Conservation (phyloP, 2,797 vertebrate genomes). For the Hypotaenidia okinawae region DNA sequence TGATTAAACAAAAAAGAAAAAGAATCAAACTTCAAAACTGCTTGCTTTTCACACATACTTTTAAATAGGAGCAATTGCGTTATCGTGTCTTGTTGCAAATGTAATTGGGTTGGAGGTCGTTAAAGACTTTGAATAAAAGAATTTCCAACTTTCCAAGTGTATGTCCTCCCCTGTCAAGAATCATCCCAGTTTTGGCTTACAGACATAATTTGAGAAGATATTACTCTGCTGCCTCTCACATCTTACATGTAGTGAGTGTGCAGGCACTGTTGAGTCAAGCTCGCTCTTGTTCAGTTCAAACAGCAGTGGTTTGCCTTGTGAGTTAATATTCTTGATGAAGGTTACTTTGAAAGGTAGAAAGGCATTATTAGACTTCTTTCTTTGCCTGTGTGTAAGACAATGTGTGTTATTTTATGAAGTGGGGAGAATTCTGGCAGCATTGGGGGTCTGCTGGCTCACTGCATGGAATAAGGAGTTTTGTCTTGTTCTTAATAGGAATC, state of each 20-base stretch:
- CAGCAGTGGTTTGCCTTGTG: slow-evolving; percentile 8
- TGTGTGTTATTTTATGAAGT: background rate
- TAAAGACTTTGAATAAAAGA: slow-evolving; percentile 48
- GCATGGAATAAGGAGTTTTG: background rate
- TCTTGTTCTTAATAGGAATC: background rate
- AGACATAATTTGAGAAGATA: slow-evolving; percentile 17
- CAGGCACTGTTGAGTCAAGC: slow-evolving; percentile 21
- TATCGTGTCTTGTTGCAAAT: slow-evolving; percentile 30
- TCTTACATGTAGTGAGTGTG: background rate
- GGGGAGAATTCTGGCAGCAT: background rate
- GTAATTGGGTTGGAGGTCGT: slow-evolving; percentile 52
- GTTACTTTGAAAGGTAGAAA: slow-evolving; percentile 61
- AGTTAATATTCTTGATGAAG: slow-evolving; percentile 30
- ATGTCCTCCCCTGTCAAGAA: slow-evolving; percentile 24
- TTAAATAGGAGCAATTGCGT: slow-evolving; percentile 26
- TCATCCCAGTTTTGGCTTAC: slow-evolving; percentile 40
- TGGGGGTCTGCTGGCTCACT: background rate
- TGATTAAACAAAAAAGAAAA: slow-evolving; percentile 34
- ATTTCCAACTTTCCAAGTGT: slow-evolving; percentile 44
- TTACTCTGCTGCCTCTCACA: slow-evolving; percentile 13
- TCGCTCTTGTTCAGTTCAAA: slow-evolving; percentile 39
- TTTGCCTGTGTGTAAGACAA: background rate
- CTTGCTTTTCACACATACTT: background rate
- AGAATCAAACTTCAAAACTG: background rate
- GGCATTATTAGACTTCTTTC: slow-evolving; percentile 19